phyloP scores from a whole-genome alignment of 1,140 invertebrate species.

The Hestina assimilis region DNA sequence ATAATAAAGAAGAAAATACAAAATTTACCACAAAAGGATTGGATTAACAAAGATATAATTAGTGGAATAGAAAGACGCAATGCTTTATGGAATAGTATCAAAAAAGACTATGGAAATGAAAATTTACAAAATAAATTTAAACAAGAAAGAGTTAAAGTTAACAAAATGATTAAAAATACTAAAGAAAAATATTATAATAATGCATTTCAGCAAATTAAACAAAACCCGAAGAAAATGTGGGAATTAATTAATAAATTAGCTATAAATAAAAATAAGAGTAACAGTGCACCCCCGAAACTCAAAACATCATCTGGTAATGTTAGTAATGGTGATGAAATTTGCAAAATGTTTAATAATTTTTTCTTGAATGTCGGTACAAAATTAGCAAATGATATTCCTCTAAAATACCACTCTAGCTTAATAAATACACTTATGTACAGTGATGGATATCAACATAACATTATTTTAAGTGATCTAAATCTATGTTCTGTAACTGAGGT shows the following conservation, averaged over 20 bases:
- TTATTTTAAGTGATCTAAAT: too few species aligned
- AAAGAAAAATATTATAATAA: constrained; percentile 3
- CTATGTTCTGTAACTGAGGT: too few species aligned
- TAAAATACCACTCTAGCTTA: too few species aligned
- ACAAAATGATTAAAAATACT: background rate
- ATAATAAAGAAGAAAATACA: constrained; percentile 18
- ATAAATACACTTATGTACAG: too few species aligned
- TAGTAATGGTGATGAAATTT: background rate
- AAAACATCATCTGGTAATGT: constrained; percentile 1
- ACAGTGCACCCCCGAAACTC: constrained; percentile 2
- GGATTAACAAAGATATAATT: constrained; percentile 10
- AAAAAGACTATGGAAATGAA: background rate
- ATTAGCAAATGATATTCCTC: constrained; percentile 7
- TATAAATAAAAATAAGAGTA: background rate
- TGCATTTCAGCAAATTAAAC: constrained; percentile 3
- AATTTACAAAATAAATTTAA: background rate
- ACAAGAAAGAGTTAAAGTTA: background rate
- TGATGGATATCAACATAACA: too few species aligned
- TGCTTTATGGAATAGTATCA: background rate
- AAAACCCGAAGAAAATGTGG: constrained; percentile 14
- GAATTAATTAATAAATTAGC: constrained; percentile 8
- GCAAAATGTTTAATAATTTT: constrained; percentile 6
- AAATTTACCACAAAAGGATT: constrained; percentile 24
- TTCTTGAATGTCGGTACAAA: constrained; percentile 8
- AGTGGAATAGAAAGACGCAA: background rate